phyloP scores from a whole-genome alignment of 2,113 vertebrate genomes.

The Nothoprocta pentlandii region DNA sequence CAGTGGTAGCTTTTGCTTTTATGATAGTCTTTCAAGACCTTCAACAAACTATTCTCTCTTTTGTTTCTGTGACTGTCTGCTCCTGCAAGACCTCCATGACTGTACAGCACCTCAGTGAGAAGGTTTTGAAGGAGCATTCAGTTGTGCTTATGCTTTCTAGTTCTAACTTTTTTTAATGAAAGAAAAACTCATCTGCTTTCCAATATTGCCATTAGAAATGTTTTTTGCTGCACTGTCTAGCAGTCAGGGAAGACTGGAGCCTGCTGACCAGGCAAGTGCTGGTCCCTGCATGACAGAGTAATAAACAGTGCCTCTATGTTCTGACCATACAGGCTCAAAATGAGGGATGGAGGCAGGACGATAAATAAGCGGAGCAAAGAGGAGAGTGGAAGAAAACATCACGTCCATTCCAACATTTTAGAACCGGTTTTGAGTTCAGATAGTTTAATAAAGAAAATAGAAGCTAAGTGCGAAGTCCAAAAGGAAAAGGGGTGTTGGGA shows the following conservation, averaged over 20 bases:
- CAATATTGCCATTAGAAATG: neutral
- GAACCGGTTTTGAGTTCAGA: neutral
- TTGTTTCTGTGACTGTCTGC: neutral
- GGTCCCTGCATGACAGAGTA: neutral
- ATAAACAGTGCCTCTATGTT: neutral
- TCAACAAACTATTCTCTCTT: neutral
- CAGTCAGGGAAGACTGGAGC: neutral
- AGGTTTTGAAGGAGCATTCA: neutral
- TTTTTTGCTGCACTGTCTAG: neutral
- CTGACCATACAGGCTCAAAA: neutral
- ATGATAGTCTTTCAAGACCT: neutral
- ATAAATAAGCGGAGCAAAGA: neutral
- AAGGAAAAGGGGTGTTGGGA: neutral
- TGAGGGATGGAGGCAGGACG: neutral
- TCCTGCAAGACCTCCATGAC: neutral
- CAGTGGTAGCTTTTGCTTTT: neutral
- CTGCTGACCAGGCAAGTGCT: neutral
- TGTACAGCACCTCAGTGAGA: neutral
- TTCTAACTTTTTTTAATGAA: neutral
- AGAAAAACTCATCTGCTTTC: neutral
- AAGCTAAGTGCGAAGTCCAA: neutral
- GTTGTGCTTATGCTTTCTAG: neutral
- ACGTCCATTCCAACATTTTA: neutral
- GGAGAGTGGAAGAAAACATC: neutral
- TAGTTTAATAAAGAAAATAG: neutral